Evolutionary conservation across 2,113 vertebrate genomes (phyloP).

Genomic region (Oplegnathus fasciatus): DNA sequence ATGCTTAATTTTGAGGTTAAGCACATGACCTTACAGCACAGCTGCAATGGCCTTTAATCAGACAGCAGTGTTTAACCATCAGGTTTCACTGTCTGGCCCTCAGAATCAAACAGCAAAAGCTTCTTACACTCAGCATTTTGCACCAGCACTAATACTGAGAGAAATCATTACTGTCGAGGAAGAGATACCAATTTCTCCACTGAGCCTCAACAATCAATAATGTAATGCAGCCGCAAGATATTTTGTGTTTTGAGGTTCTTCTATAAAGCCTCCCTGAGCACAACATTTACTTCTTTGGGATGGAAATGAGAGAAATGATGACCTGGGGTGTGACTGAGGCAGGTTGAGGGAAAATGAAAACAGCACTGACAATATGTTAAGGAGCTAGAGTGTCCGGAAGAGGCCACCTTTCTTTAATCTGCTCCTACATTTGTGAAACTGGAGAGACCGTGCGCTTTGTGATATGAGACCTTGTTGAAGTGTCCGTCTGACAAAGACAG

Average conservation of each 20-base stretch:
- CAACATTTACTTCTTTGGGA: neutral
- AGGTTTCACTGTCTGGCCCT: neutral
- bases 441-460: neutral
- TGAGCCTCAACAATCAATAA: constrained; percentile 55
- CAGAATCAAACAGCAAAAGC: neutral
- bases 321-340: constrained; percentile 17
- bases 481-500: neutral
- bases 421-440: neutral
- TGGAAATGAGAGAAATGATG: constrained; percentile 37
- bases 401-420: neutral
- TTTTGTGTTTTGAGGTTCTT: constrained; percentile 41
- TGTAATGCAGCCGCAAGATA: constrained; percentile 45
- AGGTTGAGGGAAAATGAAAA: constrained; percentile 18
- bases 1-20: neutral
- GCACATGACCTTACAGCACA: neutral
- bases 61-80: neutral
- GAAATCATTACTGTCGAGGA: constrained; percentile 1
- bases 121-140: constrained; percentile 16
- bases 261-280: constrained; percentile 28
- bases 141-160: neutral
- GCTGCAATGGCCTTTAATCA: neutral
- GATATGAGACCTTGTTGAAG: neutral
- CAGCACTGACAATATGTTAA: neutral
- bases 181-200: constrained; percentile 21
- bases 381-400: neutral